These are phyloP conservation scores for Ochropacha duplaris DNA, from an alignment of 2,888 invertebrate genomes.

Conservation along the genomic window DNA sequence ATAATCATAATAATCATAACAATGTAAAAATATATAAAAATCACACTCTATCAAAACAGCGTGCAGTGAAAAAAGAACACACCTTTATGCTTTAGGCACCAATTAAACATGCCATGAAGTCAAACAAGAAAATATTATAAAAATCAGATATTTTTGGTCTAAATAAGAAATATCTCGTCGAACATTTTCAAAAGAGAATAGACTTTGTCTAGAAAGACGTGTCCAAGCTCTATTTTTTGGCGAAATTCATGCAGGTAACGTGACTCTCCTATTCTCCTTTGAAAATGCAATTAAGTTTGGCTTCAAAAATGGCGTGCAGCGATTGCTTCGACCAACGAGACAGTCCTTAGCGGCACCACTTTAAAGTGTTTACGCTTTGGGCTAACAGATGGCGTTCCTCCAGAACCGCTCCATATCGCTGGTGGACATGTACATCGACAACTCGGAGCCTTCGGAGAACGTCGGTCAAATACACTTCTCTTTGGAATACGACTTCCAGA, in stretches of 20 bases:
- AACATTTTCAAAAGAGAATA: no score
- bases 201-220: no score
- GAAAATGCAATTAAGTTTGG: background rate
- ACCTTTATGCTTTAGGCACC: background rate
- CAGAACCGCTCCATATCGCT: conserved; percentile 95
- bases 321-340: conserved; percentile 18
- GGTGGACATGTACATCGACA: conserved; percentile 98
- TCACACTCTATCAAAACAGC: background rate
- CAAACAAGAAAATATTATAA: background rate
- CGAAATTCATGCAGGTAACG: no score
- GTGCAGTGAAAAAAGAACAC: background rate
- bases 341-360: conserved; percentile 23
- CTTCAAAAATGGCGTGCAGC: background rate
- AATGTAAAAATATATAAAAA: background rate
- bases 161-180: no score
- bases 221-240: no score
- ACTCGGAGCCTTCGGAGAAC: conserved; percentile 95
- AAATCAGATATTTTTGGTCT: no score
- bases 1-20: background rate
- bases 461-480: conserved; percentile 97
- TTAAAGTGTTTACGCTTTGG: conserved; percentile 64
- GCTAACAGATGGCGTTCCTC: conserved; percentile 86
- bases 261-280: no score
- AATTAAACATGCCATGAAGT: background rate
- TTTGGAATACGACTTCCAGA: conserved; percentile 96